Evolutionary conservation across 1,140 invertebrate genomes (phyloP).

Genomic region (Zaprionus nigranus): DNA sequence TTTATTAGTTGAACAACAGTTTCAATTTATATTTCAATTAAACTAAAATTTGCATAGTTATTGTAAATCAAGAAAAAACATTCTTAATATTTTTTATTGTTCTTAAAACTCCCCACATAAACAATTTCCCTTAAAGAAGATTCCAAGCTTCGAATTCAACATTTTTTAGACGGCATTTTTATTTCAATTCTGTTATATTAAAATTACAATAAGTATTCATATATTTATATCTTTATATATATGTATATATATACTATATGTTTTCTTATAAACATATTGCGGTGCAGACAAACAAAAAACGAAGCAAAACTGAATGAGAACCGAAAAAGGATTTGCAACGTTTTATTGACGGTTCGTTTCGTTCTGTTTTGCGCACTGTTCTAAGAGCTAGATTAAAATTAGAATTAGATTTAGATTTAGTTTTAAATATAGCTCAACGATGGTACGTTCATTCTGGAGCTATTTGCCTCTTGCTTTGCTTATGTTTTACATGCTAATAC

Average conservation of each 20-base stretch:
- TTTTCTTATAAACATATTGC: constrained; percentile 61
- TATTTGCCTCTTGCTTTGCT: constrained; percentile 24
- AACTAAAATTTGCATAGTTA: no score
- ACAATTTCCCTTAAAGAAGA: background rate
- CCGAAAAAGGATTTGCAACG: constrained; percentile 42
- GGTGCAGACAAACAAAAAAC: constrained; percentile 52
- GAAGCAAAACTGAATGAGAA: constrained; percentile 54
- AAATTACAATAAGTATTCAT: constrained; percentile 41
- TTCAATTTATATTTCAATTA: background rate
- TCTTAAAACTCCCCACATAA: background rate
- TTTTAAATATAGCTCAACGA: constrained; percentile 16
- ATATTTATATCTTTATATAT: constrained; percentile 31
- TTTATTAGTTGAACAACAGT: background rate
- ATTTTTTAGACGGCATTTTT: constrained; percentile 71
- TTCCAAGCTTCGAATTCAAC: constrained; percentile 8
- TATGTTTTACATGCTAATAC: constrained; percentile 73
- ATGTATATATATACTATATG: constrained; percentile 36
- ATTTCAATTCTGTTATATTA: constrained; percentile 61
- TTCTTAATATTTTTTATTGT: no score
- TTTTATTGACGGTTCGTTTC: constrained; percentile 14
- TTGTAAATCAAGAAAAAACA: background rate
- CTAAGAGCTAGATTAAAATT: constrained; percentile 43
- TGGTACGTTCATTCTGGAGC: background rate
- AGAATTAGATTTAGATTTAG: constrained; percentile 35
- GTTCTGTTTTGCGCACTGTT: constrained; percentile 5